Percentiles rank a stretch among this genome's conserved stretches.
phyloP scores from a whole-genome alignment of 1,140 invertebrate species.

The Sarcophaga bullata region DNA sequence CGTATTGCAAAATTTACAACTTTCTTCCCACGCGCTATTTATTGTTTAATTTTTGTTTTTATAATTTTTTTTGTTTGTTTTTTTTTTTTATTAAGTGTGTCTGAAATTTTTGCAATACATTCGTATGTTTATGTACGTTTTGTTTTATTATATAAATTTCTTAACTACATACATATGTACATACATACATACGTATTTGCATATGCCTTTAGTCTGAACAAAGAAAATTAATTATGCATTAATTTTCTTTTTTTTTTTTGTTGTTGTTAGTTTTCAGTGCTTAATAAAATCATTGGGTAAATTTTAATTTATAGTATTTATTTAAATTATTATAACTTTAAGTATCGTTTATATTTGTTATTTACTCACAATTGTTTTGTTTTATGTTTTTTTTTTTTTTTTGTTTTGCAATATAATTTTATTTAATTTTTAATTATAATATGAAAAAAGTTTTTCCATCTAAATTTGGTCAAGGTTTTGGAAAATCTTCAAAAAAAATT shows the following conservation, averaged over 20 bases:
- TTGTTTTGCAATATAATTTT: background rate
- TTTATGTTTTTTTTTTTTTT: too few species aligned
- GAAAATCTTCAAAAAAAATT: background rate
- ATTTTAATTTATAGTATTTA: background rate
- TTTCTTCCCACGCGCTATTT: slow-evolving; percentile 33
- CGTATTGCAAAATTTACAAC: background rate
- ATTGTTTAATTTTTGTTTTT: background rate
- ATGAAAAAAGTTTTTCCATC: background rate
- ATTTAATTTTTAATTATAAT: background rate
- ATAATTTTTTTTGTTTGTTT: slow-evolving; percentile 18
- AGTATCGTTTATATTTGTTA: background rate
- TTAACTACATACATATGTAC: too few species aligned
- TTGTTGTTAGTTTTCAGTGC: background rate
- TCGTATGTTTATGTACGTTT: background rate
- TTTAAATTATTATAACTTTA: background rate
- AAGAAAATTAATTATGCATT: too few species aligned
- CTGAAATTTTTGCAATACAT: background rate
- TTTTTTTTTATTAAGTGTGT: background rate
- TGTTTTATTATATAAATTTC: too few species aligned
- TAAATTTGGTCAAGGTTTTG: slow-evolving; percentile 9
- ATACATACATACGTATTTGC: too few species aligned
- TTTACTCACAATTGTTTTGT: slow-evolving; percentile 1
- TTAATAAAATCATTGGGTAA: background rate
- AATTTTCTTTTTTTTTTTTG: too few species aligned
- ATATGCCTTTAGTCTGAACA: too few species aligned